Conservation (phyloP, 2,113 vertebrate genomes). For the Chamaea fasciata region DNA sequence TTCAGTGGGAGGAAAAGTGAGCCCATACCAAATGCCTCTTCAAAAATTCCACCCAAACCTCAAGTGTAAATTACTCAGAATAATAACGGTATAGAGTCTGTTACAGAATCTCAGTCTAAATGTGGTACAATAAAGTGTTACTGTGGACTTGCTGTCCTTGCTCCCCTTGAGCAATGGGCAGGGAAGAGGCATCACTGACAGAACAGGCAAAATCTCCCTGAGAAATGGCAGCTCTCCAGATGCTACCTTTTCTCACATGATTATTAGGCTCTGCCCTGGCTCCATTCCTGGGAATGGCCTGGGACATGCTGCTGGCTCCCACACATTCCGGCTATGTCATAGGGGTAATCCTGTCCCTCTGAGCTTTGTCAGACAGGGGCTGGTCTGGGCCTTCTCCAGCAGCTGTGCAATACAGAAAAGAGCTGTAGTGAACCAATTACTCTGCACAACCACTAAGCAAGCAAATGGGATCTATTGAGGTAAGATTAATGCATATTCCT, state of each 20-base stretch:
- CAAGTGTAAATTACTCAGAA: not conserved
- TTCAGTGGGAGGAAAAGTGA: not conserved
- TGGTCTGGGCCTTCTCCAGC: not conserved
- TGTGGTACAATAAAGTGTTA: not conserved
- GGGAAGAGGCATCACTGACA: not conserved
- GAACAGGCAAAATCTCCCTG: not conserved
- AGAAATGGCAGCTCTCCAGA: not conserved
- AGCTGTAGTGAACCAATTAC: not conserved
- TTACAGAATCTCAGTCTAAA: not conserved
- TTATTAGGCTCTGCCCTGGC: not conserved
- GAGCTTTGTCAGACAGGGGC: not conserved
- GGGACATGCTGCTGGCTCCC: not conserved
- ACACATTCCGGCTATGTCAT: rapidly evolving
- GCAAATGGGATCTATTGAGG: not conserved
- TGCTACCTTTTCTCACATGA: not conserved
- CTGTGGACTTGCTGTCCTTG: not conserved
- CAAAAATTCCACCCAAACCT: not conserved
- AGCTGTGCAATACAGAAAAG: not conserved
- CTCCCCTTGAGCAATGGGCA: not conserved
- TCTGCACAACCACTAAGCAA: not conserved
- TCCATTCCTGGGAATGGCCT: not conserved
- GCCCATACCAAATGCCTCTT: not conserved
- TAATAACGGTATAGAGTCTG: not conserved
- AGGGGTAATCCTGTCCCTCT: not conserved
- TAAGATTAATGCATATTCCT: not conserved